Evolutionary conservation across 2,888 invertebrate genomes (phyloP).

Genomic region (Colostygia pectinataria): DNA sequence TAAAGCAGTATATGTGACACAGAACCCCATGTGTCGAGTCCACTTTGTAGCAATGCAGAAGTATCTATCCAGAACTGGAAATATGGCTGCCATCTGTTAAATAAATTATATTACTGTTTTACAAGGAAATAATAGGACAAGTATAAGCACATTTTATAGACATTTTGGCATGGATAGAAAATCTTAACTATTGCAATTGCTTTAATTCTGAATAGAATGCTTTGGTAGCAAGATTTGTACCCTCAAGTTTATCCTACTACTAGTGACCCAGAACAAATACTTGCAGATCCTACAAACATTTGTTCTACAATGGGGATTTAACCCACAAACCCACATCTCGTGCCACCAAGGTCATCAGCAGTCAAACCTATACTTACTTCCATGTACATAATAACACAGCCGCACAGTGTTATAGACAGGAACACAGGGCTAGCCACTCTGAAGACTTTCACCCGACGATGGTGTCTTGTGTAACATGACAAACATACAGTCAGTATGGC

Average conservation of each 20-base stretch:
- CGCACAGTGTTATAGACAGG: conserved; percentile 93
- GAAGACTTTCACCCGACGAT: conserved; percentile 93
- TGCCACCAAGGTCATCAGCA: too few species aligned
- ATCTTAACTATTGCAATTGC: too few species aligned
- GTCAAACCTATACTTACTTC: conserved; percentile 90
- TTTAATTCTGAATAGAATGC: too few species aligned
- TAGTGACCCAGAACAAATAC: too few species aligned
- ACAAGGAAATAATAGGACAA: too few species aligned
- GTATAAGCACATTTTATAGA: too few species aligned
- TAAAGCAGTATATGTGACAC: conserved; percentile 95
- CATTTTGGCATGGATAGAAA: too few species aligned
- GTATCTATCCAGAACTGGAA: conserved; percentile 91
- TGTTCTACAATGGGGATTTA: too few species aligned
- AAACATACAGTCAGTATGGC: conserved; percentile 89
- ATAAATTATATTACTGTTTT: not conserved
- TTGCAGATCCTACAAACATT: too few species aligned
- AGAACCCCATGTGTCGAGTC: conserved; percentile 96
- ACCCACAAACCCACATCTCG: too few species aligned
- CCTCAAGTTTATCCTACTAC: too few species aligned
- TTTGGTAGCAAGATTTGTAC: too few species aligned
- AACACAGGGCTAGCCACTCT: conserved; percentile 97
- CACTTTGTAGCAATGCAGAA: conserved; percentile 96
- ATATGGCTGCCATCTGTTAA: conserved; percentile 92
- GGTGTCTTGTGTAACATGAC: conserved; percentile 91
- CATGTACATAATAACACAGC: conserved; percentile 95